Percentiles rank a stretch among this genome's conserved stretches.
Conservation (phyloP, 2,888 invertebrate genomes). For the Agriopis leucophaearia region DNA sequence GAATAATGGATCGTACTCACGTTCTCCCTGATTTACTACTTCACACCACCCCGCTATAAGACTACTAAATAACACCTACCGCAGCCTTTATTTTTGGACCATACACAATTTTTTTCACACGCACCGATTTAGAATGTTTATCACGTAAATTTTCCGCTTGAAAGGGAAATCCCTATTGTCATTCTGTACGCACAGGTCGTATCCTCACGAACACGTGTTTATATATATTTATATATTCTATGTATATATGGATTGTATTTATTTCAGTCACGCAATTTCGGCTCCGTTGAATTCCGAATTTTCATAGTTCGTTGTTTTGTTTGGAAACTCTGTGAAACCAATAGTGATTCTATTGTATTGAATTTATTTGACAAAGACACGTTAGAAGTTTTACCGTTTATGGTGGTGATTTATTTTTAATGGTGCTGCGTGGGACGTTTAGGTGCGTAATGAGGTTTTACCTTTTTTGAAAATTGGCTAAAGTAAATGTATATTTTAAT, state of each 20-base stretch:
- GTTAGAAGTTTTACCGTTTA: constrained; percentile 59
- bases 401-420: constrained; percentile 57
- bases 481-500: constrained; percentile 14
- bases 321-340: constrained; percentile 56
- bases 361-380: constrained; percentile 70
- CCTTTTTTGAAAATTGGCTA: constrained; percentile 16
- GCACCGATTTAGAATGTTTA: constrained; percentile 82
- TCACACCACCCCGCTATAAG: constrained; percentile 73
- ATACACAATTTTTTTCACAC: constrained; percentile 83
- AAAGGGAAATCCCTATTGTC: constrained; percentile 85
- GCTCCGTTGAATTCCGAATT: constrained; percentile 58
- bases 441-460: constrained; percentile 23
- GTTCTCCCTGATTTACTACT: constrained; percentile 80
- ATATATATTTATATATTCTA: constrained; percentile 67
- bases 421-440: constrained; percentile 41
- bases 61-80: constrained; percentile 83
- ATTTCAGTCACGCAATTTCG: constrained; percentile 83
- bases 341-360: constrained; percentile 67
- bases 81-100: constrained; percentile 82
- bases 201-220: constrained; percentile 84
- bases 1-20: constrained; percentile 82
- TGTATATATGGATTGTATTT: constrained; percentile 72
- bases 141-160: constrained; percentile 86
- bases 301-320: constrained; percentile 61
- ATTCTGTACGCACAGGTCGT: constrained; percentile 76